These are phyloP conservation scores for Mactromeris polynyma DNA, from an alignment of 2,888 invertebrate genomes.

Conservation along the genomic window DNA sequence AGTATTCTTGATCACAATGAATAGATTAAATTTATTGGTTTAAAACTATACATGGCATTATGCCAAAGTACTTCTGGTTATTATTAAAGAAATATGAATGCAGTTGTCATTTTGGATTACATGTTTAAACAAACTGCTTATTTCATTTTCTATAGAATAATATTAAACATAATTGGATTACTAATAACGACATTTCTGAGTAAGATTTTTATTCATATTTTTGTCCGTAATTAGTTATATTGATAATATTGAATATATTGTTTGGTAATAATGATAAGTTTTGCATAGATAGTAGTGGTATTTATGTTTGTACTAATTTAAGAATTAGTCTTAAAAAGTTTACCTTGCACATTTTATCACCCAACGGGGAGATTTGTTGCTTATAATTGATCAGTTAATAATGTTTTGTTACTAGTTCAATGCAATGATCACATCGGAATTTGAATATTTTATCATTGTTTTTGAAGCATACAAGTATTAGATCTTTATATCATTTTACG, in stretches of 20 bases:
- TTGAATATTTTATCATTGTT: no score
- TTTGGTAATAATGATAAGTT: background rate
- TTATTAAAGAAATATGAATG: background rate
- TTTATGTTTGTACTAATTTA: no score
- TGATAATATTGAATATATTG: background rate
- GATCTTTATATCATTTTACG: no score
- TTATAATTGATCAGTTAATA: no score
- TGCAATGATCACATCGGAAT: no score
- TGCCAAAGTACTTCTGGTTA: background rate
- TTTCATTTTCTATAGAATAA: background rate
- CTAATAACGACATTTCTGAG: background rate
- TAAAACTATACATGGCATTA: background rate
- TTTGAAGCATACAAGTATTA: no score
- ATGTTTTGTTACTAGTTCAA: no score
- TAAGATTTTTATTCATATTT: background rate
- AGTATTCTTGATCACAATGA: background rate
- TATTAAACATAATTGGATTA: background rate
- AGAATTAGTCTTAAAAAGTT: no score
- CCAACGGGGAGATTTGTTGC: no score
- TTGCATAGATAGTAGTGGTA: no score
- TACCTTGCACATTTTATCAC: no score
- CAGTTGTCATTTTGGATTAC: background rate
- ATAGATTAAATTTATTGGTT: background rate
- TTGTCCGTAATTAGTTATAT: background rate
- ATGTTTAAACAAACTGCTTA: background rate